phyloP scores from a whole-genome alignment of 2,888 invertebrate species.

The Rhingia campestris region DNA sequence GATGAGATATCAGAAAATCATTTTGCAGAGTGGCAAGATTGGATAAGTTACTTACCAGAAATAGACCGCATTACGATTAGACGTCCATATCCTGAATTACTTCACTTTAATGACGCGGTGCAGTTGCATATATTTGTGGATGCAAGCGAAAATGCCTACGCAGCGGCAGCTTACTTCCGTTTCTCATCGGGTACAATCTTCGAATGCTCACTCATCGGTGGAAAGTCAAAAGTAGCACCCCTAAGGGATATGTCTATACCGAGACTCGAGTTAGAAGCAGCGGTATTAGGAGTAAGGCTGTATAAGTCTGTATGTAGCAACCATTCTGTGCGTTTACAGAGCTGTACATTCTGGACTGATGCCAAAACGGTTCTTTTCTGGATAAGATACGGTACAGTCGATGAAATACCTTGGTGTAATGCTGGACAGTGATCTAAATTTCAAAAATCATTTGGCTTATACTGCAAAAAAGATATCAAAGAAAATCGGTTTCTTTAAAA shows the following conservation, averaged over 20 bases:
- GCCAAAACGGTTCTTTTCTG: slow-evolving; percentile 27
- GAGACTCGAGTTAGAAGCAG: slow-evolving; percentile 9
- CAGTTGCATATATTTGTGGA: slow-evolving; percentile 64
- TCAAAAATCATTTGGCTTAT: too few relatives aligned
- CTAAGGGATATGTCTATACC: slow-evolving; percentile 12
- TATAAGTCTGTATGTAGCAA: background rate
- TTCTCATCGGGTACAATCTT: background rate
- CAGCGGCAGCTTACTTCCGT: slow-evolving; percentile 8
- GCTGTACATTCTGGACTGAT: slow-evolving; percentile 1
- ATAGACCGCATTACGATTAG: background rate
- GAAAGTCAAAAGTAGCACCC: slow-evolving; percentile 8
- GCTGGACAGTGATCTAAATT: too few relatives aligned
- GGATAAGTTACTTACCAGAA: slow-evolving; percentile 9
- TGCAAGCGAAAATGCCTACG: slow-evolving; percentile 47
- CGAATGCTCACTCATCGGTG: slow-evolving; percentile 16
- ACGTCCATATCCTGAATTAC: background rate
- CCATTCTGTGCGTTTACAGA: background rate
- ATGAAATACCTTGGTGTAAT: too few relatives aligned
- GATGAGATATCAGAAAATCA: slow-evolving; percentile 20
- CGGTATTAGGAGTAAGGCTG: slow-evolving; percentile 2
- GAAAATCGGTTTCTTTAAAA: too few relatives aligned
- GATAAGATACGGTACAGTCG: slow-evolving; percentile 24
- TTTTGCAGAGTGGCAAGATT: slow-evolving; percentile 1
- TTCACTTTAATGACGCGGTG: slow-evolving; percentile 27
- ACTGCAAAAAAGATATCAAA: too few relatives aligned